Conservation (phyloP, 2,113 vertebrate genomes). For the Bubalus kerabau region DNA sequence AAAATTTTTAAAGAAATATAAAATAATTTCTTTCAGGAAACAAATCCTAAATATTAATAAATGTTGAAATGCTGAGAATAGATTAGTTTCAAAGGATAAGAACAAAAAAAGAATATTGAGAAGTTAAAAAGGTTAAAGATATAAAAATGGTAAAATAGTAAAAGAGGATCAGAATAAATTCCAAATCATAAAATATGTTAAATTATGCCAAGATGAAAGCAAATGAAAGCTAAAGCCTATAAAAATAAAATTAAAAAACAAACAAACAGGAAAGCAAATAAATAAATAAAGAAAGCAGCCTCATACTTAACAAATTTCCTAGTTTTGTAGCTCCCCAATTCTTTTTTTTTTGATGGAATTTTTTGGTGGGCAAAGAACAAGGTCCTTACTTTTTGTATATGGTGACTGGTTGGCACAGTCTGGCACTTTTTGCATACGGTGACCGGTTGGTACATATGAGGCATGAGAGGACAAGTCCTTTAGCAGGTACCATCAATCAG, state of each 20-base stretch:
- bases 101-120: not conserved
- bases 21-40: not conserved
- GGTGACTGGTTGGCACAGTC: not conserved
- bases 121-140: not conserved
- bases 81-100: not conserved
- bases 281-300: not conserved
- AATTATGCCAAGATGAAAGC: not conserved
- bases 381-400: not conserved
- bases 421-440: not conserved
- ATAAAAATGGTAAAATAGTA: not conserved
- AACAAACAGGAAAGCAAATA: not conserved
- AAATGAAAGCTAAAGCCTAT: not conserved
- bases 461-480: not conserved
- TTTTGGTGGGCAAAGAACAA: not conserved
- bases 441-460: not conserved
- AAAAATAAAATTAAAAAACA: not conserved
- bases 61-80: not conserved
- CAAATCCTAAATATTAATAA: not conserved
- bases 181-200: not conserved
- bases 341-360: not conserved
- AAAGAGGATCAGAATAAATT: not conserved
- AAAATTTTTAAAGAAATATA: not conserved
- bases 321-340: not conserved
- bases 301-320: not conserved
- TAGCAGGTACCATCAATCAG: rapidly evolving